Evolutionary conservation across 2,113 vertebrate species (phyloP).

Genomic region (Trogon melanurus): DNA sequence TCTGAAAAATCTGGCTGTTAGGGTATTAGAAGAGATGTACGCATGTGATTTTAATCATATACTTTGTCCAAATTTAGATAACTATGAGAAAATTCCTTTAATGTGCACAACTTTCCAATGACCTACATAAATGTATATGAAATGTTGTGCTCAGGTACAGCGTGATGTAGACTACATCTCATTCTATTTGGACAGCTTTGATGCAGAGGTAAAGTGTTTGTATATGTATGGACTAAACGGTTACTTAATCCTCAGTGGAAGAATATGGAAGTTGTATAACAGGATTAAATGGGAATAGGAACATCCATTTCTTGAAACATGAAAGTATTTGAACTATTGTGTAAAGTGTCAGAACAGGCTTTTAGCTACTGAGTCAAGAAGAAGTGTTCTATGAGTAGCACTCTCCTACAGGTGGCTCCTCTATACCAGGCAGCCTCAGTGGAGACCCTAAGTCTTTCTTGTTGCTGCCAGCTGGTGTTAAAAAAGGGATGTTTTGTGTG

Average conservation of each 20-base stretch:
- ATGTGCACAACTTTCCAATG: background rate
- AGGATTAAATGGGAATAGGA: background rate
- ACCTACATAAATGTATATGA: background rate
- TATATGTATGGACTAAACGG: background rate
- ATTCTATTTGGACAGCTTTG: background rate
- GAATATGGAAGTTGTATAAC: rapidly evolving
- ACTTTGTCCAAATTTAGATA: background rate
- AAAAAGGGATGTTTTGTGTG: background rate
- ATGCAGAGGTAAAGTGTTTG: background rate
- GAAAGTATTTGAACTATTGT: background rate
- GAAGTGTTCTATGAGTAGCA: background rate
- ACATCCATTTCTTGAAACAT: background rate
- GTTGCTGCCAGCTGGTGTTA: background rate
- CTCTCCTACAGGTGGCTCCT: background rate
- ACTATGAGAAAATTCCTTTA: background rate
- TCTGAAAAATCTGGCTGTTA: background rate
- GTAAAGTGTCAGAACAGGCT: background rate
- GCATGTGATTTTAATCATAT: background rate
- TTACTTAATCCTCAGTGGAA: background rate
- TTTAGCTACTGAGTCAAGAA: background rate
- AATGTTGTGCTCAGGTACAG: background rate
- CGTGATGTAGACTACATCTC: background rate
- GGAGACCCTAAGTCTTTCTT: background rate
- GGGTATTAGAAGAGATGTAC: background rate
- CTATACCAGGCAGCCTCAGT: background rate